These are phyloP conservation scores for Caranx ignobilis DNA, from an alignment of 2,113 vertebrate species.

Conservation along the genomic window DNA sequence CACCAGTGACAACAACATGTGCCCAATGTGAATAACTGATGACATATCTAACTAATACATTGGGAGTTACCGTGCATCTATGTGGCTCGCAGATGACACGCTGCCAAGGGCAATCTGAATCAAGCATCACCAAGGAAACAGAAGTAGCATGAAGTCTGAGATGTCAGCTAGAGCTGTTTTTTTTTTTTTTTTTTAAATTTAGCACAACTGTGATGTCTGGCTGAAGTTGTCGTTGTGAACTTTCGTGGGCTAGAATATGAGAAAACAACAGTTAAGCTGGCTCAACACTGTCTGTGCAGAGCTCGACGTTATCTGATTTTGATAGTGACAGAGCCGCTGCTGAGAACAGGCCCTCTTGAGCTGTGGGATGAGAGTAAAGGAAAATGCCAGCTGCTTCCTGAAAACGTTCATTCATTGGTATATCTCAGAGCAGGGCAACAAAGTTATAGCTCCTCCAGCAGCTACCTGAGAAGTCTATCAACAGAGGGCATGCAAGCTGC, in stretches of 20 bases:
- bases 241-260: constrained; percentile 36
- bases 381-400: constrained; percentile 71
- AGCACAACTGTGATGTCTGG: constrained; percentile 42
- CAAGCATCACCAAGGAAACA: constrained; percentile 31
- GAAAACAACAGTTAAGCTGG: constrained; percentile 61
- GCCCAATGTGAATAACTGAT: constrained; percentile 45
- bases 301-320: constrained; percentile 66
- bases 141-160: constrained; percentile 5
- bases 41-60: constrained; percentile 8
- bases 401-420: constrained; percentile 49
- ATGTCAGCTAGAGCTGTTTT: constrained; percentile 14
- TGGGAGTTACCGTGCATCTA: constrained; percentile 27
- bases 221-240: constrained; percentile 40
- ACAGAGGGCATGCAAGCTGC: constrained; percentile 38
- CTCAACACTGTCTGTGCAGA: constrained; percentile 45
- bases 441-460: constrained; percentile 25
- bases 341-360: constrained; percentile 58
- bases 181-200: constrained; percentile 37
- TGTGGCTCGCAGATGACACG: constrained; percentile 14
- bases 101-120: constrained; percentile 23
- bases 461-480: constrained; percentile 60
- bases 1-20: constrained; percentile 31
- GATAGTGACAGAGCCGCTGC: constrained; percentile 49
- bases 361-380: constrained; percentile 52
- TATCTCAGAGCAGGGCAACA: constrained; percentile 55